A percentile compares a stretch with the other conserved stretches of the same genome.
phyloP scores from a whole-genome alignment of 2,113 vertebrate species.

The Peromyscus polionotus region DNA sequence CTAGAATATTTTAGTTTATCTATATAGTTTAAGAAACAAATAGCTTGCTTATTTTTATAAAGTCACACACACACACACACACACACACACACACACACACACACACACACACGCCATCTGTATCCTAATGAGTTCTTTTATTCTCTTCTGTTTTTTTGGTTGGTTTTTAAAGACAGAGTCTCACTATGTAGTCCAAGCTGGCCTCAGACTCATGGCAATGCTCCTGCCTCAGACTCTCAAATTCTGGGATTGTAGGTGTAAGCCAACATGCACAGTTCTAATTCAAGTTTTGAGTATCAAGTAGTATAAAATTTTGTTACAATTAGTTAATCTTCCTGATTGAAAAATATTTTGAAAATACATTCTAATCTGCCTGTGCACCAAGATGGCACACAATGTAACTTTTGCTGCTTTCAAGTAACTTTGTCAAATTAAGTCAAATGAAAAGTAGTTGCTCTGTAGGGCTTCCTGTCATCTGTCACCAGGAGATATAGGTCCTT shows the following conservation, averaged over 20 bases:
- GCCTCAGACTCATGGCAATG: neutral
- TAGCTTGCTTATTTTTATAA: conserved; percentile 67
- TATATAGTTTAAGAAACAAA: conserved; percentile 53
- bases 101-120: neutral
- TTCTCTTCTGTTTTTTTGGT: neutral
- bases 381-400: conserved; percentile 57
- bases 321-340: conserved; percentile 54
- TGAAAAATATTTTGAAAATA: conserved; percentile 71
- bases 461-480: neutral
- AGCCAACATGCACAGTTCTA: neutral
- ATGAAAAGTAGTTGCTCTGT: conserved; percentile 19
- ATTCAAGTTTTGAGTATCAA: neutral
- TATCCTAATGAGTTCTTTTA: neutral
- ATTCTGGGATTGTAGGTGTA: neutral
- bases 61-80: neutral
- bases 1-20: conserved; percentile 59
- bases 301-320: conserved; percentile 44
- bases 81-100: conserved; percentile 16
- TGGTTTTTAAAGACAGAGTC: neutral
- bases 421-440: conserved; percentile 49
- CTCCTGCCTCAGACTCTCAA: neutral
- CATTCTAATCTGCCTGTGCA: neutral
- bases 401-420: conserved; percentile 50
- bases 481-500: conserved; percentile 53
- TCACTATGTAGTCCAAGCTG: neutral